Conservation (phyloP, 2,888 invertebrate genomes). For the Colostygia pectinataria region DNA sequence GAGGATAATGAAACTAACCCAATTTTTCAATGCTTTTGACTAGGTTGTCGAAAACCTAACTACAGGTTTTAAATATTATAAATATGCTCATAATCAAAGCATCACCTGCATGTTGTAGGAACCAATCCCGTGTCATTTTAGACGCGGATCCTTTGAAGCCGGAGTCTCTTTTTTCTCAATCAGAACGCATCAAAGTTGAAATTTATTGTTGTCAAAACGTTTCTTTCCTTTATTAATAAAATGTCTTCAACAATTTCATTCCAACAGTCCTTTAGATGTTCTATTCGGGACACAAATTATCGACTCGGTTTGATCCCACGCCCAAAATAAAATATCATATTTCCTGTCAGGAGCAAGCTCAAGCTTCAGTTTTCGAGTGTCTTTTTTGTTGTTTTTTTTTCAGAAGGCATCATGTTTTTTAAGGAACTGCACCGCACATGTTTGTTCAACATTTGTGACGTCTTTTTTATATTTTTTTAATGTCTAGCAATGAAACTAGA, state of each 20-base stretch:
- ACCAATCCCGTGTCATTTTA: slow-evolving; percentile 14
- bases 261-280: slow-evolving; percentile 70
- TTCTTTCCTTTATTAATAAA: slow-evolving; percentile 65
- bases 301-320: slow-evolving; percentile 81
- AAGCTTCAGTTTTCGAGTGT: slow-evolving; percentile 75
- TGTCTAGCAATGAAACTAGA: slow-evolving; percentile 25
- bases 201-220: slow-evolving; percentile 50
- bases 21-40: no score
- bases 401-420: slow-evolving; percentile 71
- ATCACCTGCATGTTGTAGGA: slow-evolving; percentile 13
- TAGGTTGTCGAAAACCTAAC: no score
- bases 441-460: slow-evolving; percentile 72
- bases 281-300: slow-evolving; percentile 78
- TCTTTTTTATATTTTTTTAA: slow-evolving; percentile 49
- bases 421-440: slow-evolving; percentile 78
- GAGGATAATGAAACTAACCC: no score
- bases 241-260: slow-evolving; percentile 73
- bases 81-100: not conserved
- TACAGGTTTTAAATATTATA: no score
- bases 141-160: slow-evolving; percentile 44
- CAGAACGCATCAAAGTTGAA: slow-evolving; percentile 50
- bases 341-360: slow-evolving; percentile 73
- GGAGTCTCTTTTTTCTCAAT: slow-evolving; percentile 41
- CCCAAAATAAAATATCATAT: slow-evolving; percentile 83
- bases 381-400: slow-evolving; percentile 63